Evolutionary conservation across 2,888 invertebrate genomes (phyloP), one percentile per base, ranked within the genome.

Genomic region (Drosophila nr. perissopoda): DNA sequence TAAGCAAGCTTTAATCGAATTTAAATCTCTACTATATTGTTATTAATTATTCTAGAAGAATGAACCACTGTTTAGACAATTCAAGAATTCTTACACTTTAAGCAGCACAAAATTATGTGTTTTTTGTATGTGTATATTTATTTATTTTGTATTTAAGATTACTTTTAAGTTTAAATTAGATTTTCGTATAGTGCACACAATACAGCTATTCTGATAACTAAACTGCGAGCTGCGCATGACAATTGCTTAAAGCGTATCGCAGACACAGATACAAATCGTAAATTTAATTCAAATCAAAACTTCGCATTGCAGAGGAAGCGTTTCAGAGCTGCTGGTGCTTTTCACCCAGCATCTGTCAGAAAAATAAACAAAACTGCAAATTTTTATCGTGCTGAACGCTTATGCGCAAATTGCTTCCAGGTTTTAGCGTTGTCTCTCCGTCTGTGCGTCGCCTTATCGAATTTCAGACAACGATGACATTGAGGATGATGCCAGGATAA

Each of bases 281-380:
- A 89, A 89, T 87, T 76, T 83, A 87, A 85, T 87, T 89, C 89
- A 70, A 75, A 79, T 69, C 72, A 78, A 77, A 83, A 80, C 64
- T 70, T 78, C 54, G 48, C 58, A 56, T 36, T 16, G 57, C 65
- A 52, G 53, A 70, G 53, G 63, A 64, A 67, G 75, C 71, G 73
- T 79, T 69, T 64, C 68, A 69, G 58, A 69, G 77, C 73, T 51
- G 76, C 71, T 69, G 42, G 29, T 57, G 29, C 34, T 71, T 67
- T 69, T 74, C 67, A 74, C 62, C 42, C 76, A 81, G 76, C 80
- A 87, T 83, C 89, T 89, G 90, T 85, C 90, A 85, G 83, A 73
- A 85, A 89, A 90, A 90, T 90, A 90, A 90, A 89, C 90, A 89
- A 82, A 90, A 89, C 90, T 90, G 89, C 78, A 81, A 87, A 89